Evolutionary conservation across 2,888 invertebrate genomes (phyloP).

Genomic region (Drosophila merina): DNA sequence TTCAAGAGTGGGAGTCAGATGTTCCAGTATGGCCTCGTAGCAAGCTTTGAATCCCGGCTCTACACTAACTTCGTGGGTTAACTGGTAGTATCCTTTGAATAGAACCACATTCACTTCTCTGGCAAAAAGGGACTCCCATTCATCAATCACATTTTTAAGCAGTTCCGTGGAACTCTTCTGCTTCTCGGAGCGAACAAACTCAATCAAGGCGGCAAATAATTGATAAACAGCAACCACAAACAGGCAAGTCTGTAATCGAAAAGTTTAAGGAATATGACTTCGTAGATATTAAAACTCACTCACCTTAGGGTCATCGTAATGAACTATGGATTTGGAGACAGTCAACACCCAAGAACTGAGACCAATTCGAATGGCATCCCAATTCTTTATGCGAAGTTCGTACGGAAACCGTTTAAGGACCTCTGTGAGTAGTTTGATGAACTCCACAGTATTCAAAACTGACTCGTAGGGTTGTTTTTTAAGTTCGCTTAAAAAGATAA

Average conservation of each 20-base stretch:
- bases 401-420: slow-evolving; percentile 77
- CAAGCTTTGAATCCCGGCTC: slow-evolving; percentile 51
- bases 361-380: slow-evolving; percentile 91
- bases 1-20: slow-evolving; percentile 69
- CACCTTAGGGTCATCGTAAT: slow-evolving; percentile 86
- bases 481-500: slow-evolving; percentile 66
- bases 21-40: slow-evolving; percentile 66
- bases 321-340: slow-evolving; percentile 84
- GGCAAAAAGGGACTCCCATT: slow-evolving; percentile 92
- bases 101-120: slow-evolving; percentile 85
- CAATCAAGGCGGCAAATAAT: slow-evolving; percentile 85
- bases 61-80: slow-evolving; percentile 62
- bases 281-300: neutral
- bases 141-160: slow-evolving; percentile 84
- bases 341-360: slow-evolving; percentile 88
- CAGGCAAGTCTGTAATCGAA: slow-evolving; percentile 83
- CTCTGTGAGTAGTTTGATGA: slow-evolving; percentile 80
- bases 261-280: too few species aligned
- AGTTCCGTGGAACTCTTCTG: slow-evolving; percentile 81
- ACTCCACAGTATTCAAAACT: slow-evolving; percentile 77
- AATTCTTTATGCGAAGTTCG: slow-evolving; percentile 84
- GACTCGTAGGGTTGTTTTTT: slow-evolving; percentile 59
- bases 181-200: slow-evolving; percentile 83
- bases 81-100: slow-evolving; percentile 77
- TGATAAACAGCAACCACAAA: slow-evolving; percentile 85